These are phyloP conservation scores for Meteorus sp. DNA, from an alignment of 1,140 invertebrate genomes.

Conservation along the genomic window DNA sequence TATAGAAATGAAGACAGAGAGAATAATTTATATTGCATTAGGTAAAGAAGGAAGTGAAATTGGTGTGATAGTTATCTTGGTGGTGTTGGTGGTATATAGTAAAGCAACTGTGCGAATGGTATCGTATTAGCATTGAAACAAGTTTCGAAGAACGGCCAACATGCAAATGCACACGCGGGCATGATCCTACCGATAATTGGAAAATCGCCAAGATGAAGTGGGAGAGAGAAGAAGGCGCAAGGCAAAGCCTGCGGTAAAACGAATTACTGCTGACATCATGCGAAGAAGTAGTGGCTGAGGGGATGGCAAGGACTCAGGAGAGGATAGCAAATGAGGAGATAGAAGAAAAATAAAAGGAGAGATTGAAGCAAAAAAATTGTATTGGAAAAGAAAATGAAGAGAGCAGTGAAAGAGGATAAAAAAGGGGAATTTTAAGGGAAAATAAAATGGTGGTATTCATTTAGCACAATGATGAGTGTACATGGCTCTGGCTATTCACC, in stretches of 20 bases:
- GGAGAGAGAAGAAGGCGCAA: too few relatives aligned
- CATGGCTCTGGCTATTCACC: too few relatives aligned
- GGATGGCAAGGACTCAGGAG: background rate
- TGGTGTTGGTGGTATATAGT: too few relatives aligned
- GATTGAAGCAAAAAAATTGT: background rate
- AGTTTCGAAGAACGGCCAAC: conserved; percentile 30
- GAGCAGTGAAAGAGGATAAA: too few relatives aligned
- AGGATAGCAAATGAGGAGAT: background rate
- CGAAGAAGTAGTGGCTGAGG: background rate
- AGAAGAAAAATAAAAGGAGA: background rate
- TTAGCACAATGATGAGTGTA: too few relatives aligned
- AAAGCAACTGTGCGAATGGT: conserved; percentile 24
- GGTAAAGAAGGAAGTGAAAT: conserved; percentile 19
- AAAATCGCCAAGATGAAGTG: conserved; percentile 33
- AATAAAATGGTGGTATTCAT: too few relatives aligned
- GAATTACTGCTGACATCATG: conserved; percentile 14
- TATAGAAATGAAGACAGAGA: conserved; percentile 6
- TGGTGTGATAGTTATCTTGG: conserved; percentile 23
- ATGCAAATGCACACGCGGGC: conserved; percentile 29
- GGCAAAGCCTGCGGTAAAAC: conserved; percentile 13
- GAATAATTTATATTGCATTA: background rate
- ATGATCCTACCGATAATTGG: conserved; percentile 41
- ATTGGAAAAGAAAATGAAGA: conserved; percentile 26
- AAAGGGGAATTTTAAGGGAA: too few relatives aligned
- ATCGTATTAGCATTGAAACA: conserved; percentile 41